phyloP scores from a whole-genome alignment of 64 coral and sea anemone species.

The Montipora cactus region DNA sequence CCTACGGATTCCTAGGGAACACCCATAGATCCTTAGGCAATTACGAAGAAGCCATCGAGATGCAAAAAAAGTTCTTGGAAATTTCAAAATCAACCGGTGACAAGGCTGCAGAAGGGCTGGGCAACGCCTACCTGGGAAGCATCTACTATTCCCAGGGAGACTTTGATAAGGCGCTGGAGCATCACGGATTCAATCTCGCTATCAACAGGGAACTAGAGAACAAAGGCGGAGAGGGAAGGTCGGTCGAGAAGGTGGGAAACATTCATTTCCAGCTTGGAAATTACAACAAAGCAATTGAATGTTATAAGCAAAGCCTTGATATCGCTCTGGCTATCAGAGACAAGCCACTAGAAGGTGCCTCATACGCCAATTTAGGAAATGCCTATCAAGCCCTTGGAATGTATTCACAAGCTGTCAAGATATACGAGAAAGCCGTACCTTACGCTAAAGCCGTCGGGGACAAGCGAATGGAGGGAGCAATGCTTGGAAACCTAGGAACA shows the following conservation, averaged over 20 bases:
- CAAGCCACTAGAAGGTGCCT: slow-evolving; percentile 47
- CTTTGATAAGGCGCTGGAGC: slow-evolving; percentile 13
- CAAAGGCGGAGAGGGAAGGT: slow-evolving; percentile 18
- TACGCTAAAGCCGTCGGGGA: slow-evolving; percentile 9
- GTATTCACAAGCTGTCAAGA: slow-evolving; percentile 23
- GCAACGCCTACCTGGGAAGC: slow-evolving; percentile 14
- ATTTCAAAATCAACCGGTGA: slow-evolving; percentile 22
- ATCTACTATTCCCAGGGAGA: slow-evolving; percentile 2
- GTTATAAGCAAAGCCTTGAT: slow-evolving; percentile 13
- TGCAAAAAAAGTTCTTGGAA: slow-evolving; percentile 18
- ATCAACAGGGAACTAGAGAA: slow-evolving; percentile 6
- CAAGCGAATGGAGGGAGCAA: slow-evolving; percentile 27
- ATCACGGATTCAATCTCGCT: neutral
- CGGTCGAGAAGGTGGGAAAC: slow-evolving; percentile 19
- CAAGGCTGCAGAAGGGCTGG: slow-evolving; percentile 17
- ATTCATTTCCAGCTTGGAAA: slow-evolving; percentile 4
- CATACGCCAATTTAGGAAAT: slow-evolving; percentile 36
- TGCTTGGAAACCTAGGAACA: slow-evolving; percentile 31
- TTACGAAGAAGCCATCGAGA: slow-evolving; percentile 19
- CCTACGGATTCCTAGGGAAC: slow-evolving; percentile 20
- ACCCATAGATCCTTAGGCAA: slow-evolving; percentile 26
- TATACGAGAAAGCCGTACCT: slow-evolving; percentile 29
- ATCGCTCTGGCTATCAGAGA: slow-evolving; percentile 29
- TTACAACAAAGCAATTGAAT: slow-evolving; percentile 31
- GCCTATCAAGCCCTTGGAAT: slow-evolving; percentile 17